phyloP scores from a whole-genome alignment of 2,888 invertebrate species.

The Timema cristinae region DNA sequence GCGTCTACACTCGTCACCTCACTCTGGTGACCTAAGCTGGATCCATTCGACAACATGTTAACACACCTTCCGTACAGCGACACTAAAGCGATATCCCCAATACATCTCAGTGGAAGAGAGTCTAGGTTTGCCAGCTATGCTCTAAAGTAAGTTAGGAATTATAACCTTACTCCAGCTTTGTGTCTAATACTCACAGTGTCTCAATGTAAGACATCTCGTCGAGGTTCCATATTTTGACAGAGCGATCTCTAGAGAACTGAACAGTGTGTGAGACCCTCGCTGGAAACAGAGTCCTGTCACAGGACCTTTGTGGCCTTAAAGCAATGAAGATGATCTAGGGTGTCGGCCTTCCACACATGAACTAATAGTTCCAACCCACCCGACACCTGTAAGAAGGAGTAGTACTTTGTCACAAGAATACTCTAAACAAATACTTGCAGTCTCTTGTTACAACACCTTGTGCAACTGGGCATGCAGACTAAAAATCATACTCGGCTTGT shows the following conservation, averaged over 20 bases:
- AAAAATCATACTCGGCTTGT: conserved; percentile 46
- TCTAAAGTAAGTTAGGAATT: no score
- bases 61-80: no score
- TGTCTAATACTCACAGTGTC: conserved; percentile 54
- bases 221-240: conserved; percentile 68
- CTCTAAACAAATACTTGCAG: not conserved
- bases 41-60: not conserved
- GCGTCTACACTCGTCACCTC: conserved; percentile 84
- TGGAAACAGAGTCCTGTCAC: conserved; percentile 80
- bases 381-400: conserved; percentile 46
- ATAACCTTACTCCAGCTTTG: no score
- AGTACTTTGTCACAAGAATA: conserved; percentile 38
- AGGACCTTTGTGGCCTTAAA: conserved; percentile 70
- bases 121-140: no score
- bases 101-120: no score
- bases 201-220: conserved; percentile 96
- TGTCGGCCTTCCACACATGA: conserved; percentile 79
- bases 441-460: no score
- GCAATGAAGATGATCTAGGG: conserved; percentile 70
- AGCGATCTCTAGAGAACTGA: conserved; percentile 52
- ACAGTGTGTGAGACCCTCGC: conserved; percentile 79
- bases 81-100: no score
- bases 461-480: conserved; percentile 34
- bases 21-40: conserved; percentile 80
- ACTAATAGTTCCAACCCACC: conserved; percentile 68